Evolutionary conservation across 2,113 vertebrate species (phyloP).

Genomic region (Riparia riparia): DNA sequence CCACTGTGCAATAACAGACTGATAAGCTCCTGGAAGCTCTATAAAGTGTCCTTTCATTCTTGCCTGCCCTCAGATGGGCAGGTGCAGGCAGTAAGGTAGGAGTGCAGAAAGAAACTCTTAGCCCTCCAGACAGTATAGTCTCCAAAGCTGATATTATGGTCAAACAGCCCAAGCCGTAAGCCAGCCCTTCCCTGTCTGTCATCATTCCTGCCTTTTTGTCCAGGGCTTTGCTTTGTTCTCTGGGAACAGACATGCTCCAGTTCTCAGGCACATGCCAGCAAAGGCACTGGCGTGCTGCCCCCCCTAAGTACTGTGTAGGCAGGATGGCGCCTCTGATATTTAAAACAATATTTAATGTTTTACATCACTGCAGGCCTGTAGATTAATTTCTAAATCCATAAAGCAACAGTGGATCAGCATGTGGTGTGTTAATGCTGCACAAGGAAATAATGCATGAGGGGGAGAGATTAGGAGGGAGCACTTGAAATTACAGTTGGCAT

Average conservation of each 20-base stretch:
- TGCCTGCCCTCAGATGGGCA: slow-evolving; percentile 46
- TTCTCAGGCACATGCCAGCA: slow-evolving; percentile 71
- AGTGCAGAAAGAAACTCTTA: slow-evolving; percentile 72
- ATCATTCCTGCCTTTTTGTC: slow-evolving; percentile 79
- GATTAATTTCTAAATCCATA: slow-evolving; percentile 84
- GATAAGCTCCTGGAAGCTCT: not conserved
- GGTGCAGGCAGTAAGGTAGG: slow-evolving; percentile 61
- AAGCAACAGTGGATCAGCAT: slow-evolving; percentile 73
- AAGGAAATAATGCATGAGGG: slow-evolving; percentile 70
- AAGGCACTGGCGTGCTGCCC: slow-evolving; percentile 77
- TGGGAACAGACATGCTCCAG: slow-evolving; percentile 71
- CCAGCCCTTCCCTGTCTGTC: slow-evolving; percentile 85
- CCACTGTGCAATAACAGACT: not conserved
- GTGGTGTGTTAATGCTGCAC: slow-evolving; percentile 66
- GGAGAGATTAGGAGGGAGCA: slow-evolving; percentile 44
- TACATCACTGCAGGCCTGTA: slow-evolving; percentile 77
- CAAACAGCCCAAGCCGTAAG: slow-evolving; percentile 21
- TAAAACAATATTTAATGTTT: slow-evolving; percentile 83
- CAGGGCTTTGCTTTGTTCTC: slow-evolving; percentile 68
- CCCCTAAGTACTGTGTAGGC: slow-evolving; percentile 74
- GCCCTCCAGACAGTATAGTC: slow-evolving; percentile 54
- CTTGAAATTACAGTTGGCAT: slow-evolving; percentile 49
- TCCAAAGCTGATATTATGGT: slow-evolving; percentile 29
- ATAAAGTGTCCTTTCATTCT: slow-evolving; percentile 38
- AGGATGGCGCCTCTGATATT: slow-evolving; percentile 83